A percentile compares a stretch with the other conserved stretches of the same genome.
Conservation (phyloP, 2,888 invertebrate species). For the Barypeithes pellucidus region DNA sequence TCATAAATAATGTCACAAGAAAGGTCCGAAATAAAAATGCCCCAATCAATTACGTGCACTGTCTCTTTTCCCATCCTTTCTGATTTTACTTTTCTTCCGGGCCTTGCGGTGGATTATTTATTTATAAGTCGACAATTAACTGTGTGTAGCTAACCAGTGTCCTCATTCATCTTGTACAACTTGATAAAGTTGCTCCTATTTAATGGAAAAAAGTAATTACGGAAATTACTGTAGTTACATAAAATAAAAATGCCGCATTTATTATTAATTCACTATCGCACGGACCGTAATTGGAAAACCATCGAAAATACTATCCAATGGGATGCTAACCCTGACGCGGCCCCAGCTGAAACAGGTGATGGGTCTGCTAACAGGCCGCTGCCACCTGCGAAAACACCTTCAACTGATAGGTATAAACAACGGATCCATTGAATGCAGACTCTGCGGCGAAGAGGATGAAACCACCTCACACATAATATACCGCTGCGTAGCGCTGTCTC, state of each 20-base stretch:
- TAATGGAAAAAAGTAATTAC: conserved; percentile 13
- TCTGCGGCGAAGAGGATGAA: too few relatives aligned
- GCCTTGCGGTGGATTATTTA: conserved; percentile 47
- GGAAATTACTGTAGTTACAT: background rate
- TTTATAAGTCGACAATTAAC: conserved; percentile 52
- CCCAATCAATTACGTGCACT: conserved; percentile 67
- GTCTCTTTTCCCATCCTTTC: conserved; percentile 56
- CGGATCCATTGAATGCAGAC: too few relatives aligned
- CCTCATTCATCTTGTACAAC: conserved; percentile 19
- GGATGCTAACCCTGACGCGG: too few relatives aligned
- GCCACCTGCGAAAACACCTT: too few relatives aligned
- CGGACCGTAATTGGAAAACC: too few relatives aligned
- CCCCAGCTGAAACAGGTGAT: too few relatives aligned
- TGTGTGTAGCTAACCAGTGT: conserved; percentile 35
- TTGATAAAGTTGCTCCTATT: background rate
- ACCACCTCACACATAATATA: too few relatives aligned
- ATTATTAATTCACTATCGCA: too few relatives aligned
- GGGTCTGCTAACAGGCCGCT: too few relatives aligned
- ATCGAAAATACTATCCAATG: too few relatives aligned
- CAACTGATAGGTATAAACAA: too few relatives aligned
- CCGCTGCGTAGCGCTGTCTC: too few relatives aligned
- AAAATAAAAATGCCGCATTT: background rate
- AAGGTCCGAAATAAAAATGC: conserved; percentile 64
- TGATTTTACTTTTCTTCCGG: conserved; percentile 49
- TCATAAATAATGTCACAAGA: conserved; percentile 67